phyloP scores from a whole-genome alignment of 2,888 invertebrate species.

The Iphiclides podalirius region DNA sequence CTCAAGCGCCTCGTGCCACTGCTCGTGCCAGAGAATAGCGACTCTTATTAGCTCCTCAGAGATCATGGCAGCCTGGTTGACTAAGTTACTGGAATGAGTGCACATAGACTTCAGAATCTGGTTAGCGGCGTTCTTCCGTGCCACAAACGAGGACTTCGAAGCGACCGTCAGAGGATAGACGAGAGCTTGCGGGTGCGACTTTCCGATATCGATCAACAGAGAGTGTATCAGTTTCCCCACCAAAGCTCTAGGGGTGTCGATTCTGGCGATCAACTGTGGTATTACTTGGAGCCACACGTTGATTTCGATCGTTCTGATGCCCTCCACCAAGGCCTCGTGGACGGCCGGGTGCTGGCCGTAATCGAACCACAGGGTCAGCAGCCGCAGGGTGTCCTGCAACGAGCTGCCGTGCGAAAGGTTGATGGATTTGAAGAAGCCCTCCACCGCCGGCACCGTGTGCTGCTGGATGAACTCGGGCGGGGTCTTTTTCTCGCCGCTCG shows the following conservation, averaged over 20 bases:
- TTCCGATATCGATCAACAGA: conserved; percentile 96
- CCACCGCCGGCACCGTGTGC: conserved; percentile 95
- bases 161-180: conserved; percentile 99
- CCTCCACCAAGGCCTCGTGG: conserved; percentile 95
- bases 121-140: conserved; percentile 94
- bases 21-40: conserved; percentile 99
- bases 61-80: conserved; percentile 97
- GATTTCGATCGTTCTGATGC: conserved; percentile 95
- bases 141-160: conserved; percentile 93
- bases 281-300: conserved; percentile 99
- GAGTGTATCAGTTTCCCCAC: conserved; percentile 96
- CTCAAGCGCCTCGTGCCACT: conserved; percentile 98
- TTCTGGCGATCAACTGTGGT: conserved; percentile 98
- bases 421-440: conserved; percentile 97
- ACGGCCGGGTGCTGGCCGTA: conserved; percentile 97
- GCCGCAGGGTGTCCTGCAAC: conserved; percentile 96
- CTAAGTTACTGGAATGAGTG: conserved; percentile 94
- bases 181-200: conserved; percentile 97
- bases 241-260: conserved; percentile 94
- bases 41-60: conserved; percentile 98
- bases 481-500: conserved; percentile 46
- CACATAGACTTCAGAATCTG: conserved; percentile 97
- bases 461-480: conserved; percentile 82
- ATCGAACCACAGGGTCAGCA: conserved; percentile 98
- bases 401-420: conserved; percentile 95